Evolutionary conservation across 1,140 invertebrate species (phyloP).

Genomic region (Cyrtorhinus lividipennis): DNA sequence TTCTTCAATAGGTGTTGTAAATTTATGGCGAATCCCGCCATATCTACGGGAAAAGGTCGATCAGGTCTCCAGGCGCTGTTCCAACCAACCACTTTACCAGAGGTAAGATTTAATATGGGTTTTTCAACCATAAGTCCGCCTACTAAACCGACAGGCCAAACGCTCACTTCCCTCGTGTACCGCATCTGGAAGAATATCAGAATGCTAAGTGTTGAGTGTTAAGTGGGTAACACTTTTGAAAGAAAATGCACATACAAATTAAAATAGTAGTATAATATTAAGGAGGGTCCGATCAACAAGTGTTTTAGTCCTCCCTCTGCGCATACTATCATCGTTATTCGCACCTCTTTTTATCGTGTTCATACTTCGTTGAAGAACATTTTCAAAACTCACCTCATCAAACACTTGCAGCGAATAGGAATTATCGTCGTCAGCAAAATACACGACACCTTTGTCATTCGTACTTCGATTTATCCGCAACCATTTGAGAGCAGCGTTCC

Average conservation of each 20-base stretch:
- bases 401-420: slow-evolving; percentile 81
- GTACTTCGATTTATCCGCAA: slow-evolving; percentile 49
- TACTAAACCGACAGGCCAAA: slow-evolving; percentile 95
- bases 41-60: slow-evolving; percentile 88
- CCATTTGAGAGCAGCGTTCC: slow-evolving; percentile 82
- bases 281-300: too few relatives aligned
- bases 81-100: slow-evolving; percentile 64
- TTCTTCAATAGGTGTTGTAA: slow-evolving; percentile 59
- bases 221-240: too few relatives aligned
- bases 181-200: slow-evolving; percentile 33
- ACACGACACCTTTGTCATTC: slow-evolving; percentile 62
- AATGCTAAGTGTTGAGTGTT: too few relatives aligned
- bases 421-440: slow-evolving; percentile 99
- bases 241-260: too few relatives aligned
- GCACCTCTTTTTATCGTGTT: too few relatives aligned
- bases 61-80: slow-evolving; percentile 74
- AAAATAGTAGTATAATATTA: too few relatives aligned
- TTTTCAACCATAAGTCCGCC: slow-evolving; percentile 77
- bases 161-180: slow-evolving; percentile 70
- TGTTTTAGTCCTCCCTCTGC: too few relatives aligned
- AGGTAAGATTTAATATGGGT: slow-evolving; percentile 48
- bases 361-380: too few relatives aligned
- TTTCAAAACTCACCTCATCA: slow-evolving; percentile 56
- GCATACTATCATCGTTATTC: too few relatives aligned
- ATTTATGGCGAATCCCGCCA: slow-evolving; percentile 96